phyloP scores from a whole-genome alignment of 2,113 vertebrate species.

The Tapirus terrestris region DNA sequence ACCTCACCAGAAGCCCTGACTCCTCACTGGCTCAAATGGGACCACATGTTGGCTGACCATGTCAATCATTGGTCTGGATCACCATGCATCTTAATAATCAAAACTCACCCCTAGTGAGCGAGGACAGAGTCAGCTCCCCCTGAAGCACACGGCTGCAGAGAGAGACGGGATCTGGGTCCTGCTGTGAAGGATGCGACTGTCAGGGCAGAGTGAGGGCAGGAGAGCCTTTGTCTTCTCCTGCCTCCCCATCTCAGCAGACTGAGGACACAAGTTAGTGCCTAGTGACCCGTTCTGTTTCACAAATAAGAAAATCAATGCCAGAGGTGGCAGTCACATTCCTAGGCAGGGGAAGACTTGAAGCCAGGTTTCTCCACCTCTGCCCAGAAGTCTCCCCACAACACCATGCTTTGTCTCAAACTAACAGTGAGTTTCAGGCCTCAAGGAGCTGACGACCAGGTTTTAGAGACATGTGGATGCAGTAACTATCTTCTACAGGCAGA shows the following conservation, averaged over 20 bases:
- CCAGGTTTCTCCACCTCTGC: neutral
- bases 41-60: neutral
- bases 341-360: neutral
- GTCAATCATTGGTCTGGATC: neutral
- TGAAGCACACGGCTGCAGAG: neutral
- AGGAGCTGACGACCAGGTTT: neutral
- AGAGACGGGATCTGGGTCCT: neutral
- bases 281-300: neutral
- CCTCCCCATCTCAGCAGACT: neutral
- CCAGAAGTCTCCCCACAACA: neutral
- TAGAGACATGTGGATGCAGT: neutral
- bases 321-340: neutral
- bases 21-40: neutral
- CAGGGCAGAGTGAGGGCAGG: neutral
- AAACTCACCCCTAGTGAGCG: neutral
- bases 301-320: neutral
- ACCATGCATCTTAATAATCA: neutral
- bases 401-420: neutral
- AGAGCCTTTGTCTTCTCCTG: neutral
- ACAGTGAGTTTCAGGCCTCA: neutral
- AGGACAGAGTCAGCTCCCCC: neutral
- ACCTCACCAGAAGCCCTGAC: neutral
- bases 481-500: neutral
- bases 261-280: neutral
- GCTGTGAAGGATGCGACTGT: neutral